Base-by-base conservation (phyloP, 2,888 invertebrate genomes). In the Brenthis hecate region DNA sequence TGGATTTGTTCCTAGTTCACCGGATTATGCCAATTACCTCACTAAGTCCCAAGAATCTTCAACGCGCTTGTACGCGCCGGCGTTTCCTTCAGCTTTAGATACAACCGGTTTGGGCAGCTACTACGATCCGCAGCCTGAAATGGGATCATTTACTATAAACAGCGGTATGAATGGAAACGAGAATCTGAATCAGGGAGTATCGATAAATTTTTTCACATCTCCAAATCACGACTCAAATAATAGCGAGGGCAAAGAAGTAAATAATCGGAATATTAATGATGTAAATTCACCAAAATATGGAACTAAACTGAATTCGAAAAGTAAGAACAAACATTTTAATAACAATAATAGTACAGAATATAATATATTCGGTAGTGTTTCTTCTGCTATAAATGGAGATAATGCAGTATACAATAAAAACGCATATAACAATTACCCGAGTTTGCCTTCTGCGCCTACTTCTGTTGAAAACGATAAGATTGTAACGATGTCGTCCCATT, bases 1-100 rank as follows among this genome's bases (percentile, higher is more conserved):
- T 73, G 91, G 90, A 3, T 91, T 91, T 68, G 81, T 91, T 11
- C 92, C 91, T 3, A 91, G 85, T 67, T 91, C 91, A 1, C 89
- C 91, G 47, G 92, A 92, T 72, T 90, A 87, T 72, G 80, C 87
- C 1, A 87, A 79, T 65, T 86, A 84, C 60, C 74, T 87, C 53
- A 88, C 78, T 62, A 80, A 78, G 55, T 79, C 72, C 19, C 84
- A 84, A 71, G 92, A 92, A 70, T 78, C 85, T 1, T 78, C 87
- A 0, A 86, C 87, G 3, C 85, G 86, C 73, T 75, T 88, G 43
- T 91, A 90, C 23, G 89, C 87, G 1, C 89, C 92, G 16, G 91
- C 89, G 32, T 92, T 89, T 73, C 91, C 91, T 0, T 86, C 90
- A 4, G 86, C 90, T 11, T 72, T 80, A 56, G 92, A 90, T 70